phyloP scores from a whole-genome alignment of 2,888 invertebrate genomes.

The Pachymerium ferrugineum region DNA sequence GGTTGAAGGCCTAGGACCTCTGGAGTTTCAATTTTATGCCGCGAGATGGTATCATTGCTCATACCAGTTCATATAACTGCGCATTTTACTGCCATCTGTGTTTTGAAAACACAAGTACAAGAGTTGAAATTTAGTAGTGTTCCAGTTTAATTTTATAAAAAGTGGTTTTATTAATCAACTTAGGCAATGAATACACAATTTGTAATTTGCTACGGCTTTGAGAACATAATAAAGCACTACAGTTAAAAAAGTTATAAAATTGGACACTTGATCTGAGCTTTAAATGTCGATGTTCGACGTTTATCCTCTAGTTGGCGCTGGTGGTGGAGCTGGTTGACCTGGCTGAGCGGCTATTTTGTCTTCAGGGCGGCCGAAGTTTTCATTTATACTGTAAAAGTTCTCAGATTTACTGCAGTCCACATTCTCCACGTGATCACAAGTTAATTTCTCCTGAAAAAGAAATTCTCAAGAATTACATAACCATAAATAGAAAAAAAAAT shows the following conservation, averaged over 20 bases:
- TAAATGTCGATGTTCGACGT: neutral
- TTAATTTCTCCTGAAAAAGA: conserved; percentile 34
- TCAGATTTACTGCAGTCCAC: conserved; percentile 34
- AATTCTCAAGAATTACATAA: neutral
- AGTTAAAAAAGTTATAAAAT: neutral
- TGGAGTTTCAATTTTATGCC: neutral
- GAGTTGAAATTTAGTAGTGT: too few species aligned
- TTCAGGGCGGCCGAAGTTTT: conserved; percentile 28
- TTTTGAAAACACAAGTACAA: neutral
- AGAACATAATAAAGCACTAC: too few species aligned
- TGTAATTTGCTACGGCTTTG: too few species aligned
- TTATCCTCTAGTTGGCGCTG: conserved; percentile 3
- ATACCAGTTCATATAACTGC: too few species aligned
- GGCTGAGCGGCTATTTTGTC: neutral
- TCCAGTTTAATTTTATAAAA: too few species aligned
- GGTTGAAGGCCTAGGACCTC: too few species aligned
- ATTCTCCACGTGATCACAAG: conserved; percentile 35
- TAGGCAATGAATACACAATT: too few species aligned
- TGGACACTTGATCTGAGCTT: neutral
- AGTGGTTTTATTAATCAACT: too few species aligned
- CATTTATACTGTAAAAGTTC: conserved; percentile 34
- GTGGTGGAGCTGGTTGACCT: neutral
- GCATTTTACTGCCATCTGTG: too few species aligned
- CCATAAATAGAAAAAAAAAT: neutral
- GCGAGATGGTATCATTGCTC: neutral